Evolutionary conservation across 2,888 invertebrate species (phyloP).

Genomic region (Cryptocephalus primarius): DNA sequence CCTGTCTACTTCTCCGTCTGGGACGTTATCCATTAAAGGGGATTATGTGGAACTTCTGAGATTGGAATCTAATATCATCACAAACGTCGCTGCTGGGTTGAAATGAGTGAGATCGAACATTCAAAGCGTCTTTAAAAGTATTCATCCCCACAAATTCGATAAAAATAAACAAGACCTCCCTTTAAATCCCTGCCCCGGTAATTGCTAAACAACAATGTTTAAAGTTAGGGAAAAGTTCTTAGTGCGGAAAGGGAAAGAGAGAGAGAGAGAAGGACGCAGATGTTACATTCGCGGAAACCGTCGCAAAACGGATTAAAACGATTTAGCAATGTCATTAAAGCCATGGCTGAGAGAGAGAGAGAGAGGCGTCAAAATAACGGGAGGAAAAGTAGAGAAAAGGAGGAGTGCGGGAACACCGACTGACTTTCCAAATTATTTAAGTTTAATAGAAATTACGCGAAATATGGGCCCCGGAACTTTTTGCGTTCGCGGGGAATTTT

Average conservation of each 20-base stretch:
- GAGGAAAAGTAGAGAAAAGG: slow-evolving; percentile 2
- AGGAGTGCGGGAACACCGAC: slow-evolving; percentile 1
- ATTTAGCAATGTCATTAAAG: slow-evolving; percentile 19
- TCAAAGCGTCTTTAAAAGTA: too few relatives aligned
- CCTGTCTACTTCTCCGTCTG: too few relatives aligned
- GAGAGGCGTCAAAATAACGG: slow-evolving; percentile 1
- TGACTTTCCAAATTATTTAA: slow-evolving; percentile 6
- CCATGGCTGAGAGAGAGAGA: slow-evolving; percentile 4
- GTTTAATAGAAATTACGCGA: slow-evolving; percentile 5
- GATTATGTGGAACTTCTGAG: too few relatives aligned
- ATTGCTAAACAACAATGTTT: slow-evolving; percentile 16
- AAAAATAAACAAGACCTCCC: slow-evolving; percentile 7
- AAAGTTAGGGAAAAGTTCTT: slow-evolving; percentile 3
- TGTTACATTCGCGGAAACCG: slow-evolving; percentile 11
- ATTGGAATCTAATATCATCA: too few relatives aligned
- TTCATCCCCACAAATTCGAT: slow-evolving; percentile 1
- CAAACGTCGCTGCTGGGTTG: too few relatives aligned
- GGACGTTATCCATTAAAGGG: too few relatives aligned
- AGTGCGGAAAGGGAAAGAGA: neutral
- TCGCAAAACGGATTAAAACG: slow-evolving; percentile 19
- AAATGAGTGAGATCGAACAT: too few relatives aligned
- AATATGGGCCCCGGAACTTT: neutral
- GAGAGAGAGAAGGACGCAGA: slow-evolving; percentile 12
- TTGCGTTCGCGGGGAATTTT: too few relatives aligned
- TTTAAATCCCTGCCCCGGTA: slow-evolving; percentile 9